Conservation (phyloP, 2,888 invertebrate species). For the Chymomyza fuscimana region DNA sequence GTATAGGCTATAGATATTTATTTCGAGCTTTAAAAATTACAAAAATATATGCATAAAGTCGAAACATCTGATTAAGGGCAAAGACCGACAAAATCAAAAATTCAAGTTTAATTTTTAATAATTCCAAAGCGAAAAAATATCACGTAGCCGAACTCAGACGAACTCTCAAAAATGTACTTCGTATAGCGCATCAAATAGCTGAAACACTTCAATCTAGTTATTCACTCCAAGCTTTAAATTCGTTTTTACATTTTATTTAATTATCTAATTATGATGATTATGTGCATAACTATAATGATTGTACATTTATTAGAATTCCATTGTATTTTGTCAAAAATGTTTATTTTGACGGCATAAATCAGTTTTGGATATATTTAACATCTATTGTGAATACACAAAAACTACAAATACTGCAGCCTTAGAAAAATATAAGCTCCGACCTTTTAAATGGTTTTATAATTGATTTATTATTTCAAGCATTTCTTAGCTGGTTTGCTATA, state of each 20-base stretch:
- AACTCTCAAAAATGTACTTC: too few species aligned
- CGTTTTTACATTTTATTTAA: conserved; percentile 20
- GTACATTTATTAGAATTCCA: not conserved
- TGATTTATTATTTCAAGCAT: not conserved
- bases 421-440: not conserved
- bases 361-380: not conserved
- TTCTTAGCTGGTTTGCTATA: not conserved
- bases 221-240: conserved; percentile 9
- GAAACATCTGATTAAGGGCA: too few species aligned
- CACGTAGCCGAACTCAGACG: too few species aligned
- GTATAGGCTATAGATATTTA: too few species aligned
- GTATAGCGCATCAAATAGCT: not conserved
- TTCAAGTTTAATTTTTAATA: too few species aligned
- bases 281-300: conserved; percentile 8
- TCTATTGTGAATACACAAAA: not conserved
- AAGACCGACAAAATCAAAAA: too few species aligned
- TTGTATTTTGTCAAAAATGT: not conserved
- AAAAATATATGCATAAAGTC: too few species aligned
- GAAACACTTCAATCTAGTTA: not conserved
- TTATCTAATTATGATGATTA: not conserved
- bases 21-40: too few species aligned
- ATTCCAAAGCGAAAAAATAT: too few species aligned
- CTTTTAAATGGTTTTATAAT: not conserved
- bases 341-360: not conserved
- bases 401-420: not conserved